Evolutionary conservation across 2,113 vertebrate species (phyloP), one percentile per base, ranked within the genome.

Genomic region (Myotis davidii): DNA sequence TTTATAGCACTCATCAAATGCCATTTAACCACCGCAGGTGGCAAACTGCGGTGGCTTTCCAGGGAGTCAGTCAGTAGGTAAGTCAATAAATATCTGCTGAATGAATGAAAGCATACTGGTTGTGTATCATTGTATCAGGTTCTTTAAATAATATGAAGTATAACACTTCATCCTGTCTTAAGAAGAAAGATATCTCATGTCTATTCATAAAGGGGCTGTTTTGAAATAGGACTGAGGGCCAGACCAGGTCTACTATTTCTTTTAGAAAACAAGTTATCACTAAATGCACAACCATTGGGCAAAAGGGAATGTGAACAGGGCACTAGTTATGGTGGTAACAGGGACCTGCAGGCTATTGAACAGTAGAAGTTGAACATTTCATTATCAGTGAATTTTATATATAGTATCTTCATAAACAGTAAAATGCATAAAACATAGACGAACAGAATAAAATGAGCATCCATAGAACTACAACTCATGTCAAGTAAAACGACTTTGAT

Each of bases 231-330:
- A 59, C 3, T 3, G 42, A 77, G 37, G 42, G 56, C n/a, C 45
- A 92, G n/a, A 83, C 29, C 5, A 52, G 5, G 5, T 73, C 89
- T 10, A 50, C 37, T 52, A 42, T 88, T 91, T 92, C 52, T 96
- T 85, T 6, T 72, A 42, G 61, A 89, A 94, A 93, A 72, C 9
- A 70, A 85, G 27, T 69, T 37, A 50, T 78, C 45, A 61, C 52
- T 86, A 65, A 67, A 10, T 32, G 25, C 3, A 34, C 70, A 92
- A 45, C 72, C 52, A 61, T 21, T 88, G 72, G n/a, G n/a, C 17
- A 42, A 82, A 88, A 92, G 45, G 32, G 42, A 85, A 95, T 29
- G 16, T 45, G 65, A 72, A 48, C 73, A 93, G 85, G 94, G 45
- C 13, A 74, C 5, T 76, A 37, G 18, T 82, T 87, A 82, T 1